Evolutionary conservation across 2,888 invertebrate genomes (phyloP).

Genomic region (Prosopocoilus inquinatus): DNA sequence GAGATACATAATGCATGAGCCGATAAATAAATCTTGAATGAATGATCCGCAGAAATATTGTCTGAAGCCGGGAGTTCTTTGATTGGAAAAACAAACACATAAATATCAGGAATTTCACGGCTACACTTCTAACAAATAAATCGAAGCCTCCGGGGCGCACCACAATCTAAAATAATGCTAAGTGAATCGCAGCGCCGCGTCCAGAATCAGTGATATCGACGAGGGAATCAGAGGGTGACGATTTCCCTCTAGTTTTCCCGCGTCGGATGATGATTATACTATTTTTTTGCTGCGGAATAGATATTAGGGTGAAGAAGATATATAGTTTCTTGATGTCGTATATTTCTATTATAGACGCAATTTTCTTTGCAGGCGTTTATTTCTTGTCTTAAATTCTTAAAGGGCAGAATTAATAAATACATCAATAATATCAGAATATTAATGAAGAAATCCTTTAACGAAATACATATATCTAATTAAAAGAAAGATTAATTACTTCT

Average conservation of each 20-base stretch:
- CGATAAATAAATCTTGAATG: slow-evolving; percentile 15
- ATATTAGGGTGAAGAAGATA: too few species aligned
- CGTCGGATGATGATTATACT: too few species aligned
- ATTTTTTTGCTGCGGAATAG: too few species aligned
- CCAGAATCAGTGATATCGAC: slow-evolving; percentile 21
- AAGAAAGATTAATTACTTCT: too few species aligned
- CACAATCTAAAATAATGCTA: slow-evolving; percentile 25
- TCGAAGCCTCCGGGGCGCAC: slow-evolving; percentile 15
- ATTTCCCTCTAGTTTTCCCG: neutral
- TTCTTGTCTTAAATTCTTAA: too few species aligned
- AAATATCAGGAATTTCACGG: slow-evolving; percentile 26
- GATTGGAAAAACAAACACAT: slow-evolving; percentile 30
- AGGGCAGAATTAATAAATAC: too few species aligned
- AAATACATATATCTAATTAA: too few species aligned
- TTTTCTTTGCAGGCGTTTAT: too few species aligned
- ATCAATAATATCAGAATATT: too few species aligned
- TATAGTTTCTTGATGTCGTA: too few species aligned
- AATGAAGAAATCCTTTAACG: too few species aligned
- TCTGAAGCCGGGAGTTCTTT: slow-evolving; percentile 10
- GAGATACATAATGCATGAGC: slow-evolving; percentile 15
- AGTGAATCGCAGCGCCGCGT: slow-evolving; percentile 23
- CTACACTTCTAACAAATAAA: slow-evolving; percentile 18
- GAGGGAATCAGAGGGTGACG: slow-evolving; percentile 5
- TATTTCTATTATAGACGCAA: too few species aligned
- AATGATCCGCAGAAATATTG: slow-evolving; percentile 5